Base-by-base conservation (phyloP, 2,113 vertebrate species). In the Mustela nigripes region DNA sequence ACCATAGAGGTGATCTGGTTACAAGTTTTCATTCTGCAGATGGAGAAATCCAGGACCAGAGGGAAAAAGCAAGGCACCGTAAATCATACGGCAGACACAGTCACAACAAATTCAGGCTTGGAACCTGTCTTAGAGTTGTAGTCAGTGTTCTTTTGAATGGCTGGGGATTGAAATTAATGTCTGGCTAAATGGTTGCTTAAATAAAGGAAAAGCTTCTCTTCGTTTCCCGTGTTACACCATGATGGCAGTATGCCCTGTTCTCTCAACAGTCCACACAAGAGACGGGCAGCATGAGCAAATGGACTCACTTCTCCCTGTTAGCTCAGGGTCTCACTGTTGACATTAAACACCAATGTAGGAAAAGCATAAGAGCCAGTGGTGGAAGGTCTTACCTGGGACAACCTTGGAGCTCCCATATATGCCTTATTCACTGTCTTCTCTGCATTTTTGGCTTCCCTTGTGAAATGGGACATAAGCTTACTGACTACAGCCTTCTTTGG, bases 41-140 rank as follows among this genome's bases (percentile, higher is more conserved):
- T 69, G 39, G 45, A 89, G 58, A 94, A 96, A 82, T 24, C 28
- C 45, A 95, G 50, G 65, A 50, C 24, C 69, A 53, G 12, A 63
- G 42, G 1, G 7, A 22, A 48, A 76, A 93, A 84, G 39, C 53
- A 81, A 45, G 36, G 28, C 28, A 2, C 36, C 16, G n/a, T 93
- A 78, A 95, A 84, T 95, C 67, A 78, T 5, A 36, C 0, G 7
- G 56, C 24, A 56, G 31, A 50, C 24, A 36, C 42, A 79, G 39
- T 97, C 67, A 39, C 42, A 96, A 67, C n/a, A 89, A 89, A 94
- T n/a, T 53, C 28, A 50, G 53, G 36, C 45, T 42, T 74, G 56
- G 39, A 91, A 71, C 39, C 83, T 6, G n/a, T 53, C 39, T 93
- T 58, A 74, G 58, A 42, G 15, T 42, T 62, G 16, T 45, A 92